Evolutionary conservation across 2,888 invertebrate species (phyloP), one percentile per base, ranked within the genome.

Genomic region (Encarsia formosa): DNA sequence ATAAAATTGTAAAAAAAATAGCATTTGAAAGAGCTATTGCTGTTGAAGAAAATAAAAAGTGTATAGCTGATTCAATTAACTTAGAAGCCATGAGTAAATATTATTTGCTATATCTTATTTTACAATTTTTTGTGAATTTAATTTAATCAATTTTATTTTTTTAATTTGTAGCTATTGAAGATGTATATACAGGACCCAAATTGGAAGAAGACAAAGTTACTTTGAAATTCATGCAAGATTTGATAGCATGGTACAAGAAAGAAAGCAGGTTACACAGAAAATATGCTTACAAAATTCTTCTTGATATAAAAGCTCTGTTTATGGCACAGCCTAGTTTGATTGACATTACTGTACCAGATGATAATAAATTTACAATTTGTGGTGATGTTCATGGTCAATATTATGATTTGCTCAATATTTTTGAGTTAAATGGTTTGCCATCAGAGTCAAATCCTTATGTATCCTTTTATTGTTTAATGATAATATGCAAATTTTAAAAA

Each of bases 331-430:
- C 94, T 20, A 88, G 95, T 9, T 77, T 99, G 60, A 84, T 99
- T 2, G 91, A 98, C 71, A 89, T 99, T 49, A 80, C 80, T 57
- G 90, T 99, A 61, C 86, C 86, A 3, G 87, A 88, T 66, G 84
- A 88, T 26, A 81, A 85, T 55, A 96, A 97, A 76, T 98, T 99
- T 75, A 99, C 98, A 35, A 90, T 99, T 44, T 99, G 98, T 74
- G 98, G 98, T 11, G 98, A 99, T 75, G 92, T 99, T 61, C 99
- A 99, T 73, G 99, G 99, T 48, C 99, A 99, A 77, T 99, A 86
- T 79, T 99, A 94, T 73, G 99, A 99, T 77, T 80, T 99, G 56
- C 85, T 97, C 83, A 96, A 99, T 76, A 95, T 99, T 67, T 99
- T 99, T 76, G 82, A 92, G 65, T 80, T 97, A 59, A 99, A 99